Percentiles rank a stretch among this genome's conserved stretches.
Conservation (phyloP, 2,888 invertebrate species). For the Antheraea assamensis region DNA sequence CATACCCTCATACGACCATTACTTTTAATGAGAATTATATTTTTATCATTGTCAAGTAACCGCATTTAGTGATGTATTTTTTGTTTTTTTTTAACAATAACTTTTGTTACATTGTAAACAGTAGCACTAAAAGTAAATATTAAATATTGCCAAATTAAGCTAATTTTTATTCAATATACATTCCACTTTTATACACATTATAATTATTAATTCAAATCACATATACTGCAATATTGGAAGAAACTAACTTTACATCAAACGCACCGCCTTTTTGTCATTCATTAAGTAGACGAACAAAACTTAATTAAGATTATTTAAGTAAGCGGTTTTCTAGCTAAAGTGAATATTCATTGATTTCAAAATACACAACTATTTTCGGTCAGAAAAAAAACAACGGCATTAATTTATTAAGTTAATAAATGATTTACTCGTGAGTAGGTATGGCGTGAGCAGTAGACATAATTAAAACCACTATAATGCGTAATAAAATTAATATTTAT, state of each 20-base stretch:
- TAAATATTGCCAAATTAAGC: too few species aligned
- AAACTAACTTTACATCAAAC: background rate
- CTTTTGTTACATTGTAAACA: too few species aligned
- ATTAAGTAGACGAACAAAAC: background rate
- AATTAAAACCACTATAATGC: conserved; percentile 11
- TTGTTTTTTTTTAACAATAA: too few species aligned
- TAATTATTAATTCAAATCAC: background rate
- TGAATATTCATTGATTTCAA: background rate
- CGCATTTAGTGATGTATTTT: background rate
- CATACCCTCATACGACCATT: conserved; percentile 3
- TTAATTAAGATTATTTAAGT: background rate
- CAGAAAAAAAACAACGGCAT: background rate
- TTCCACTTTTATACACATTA: too few species aligned
- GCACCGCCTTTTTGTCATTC: background rate
- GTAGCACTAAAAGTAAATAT: too few species aligned
- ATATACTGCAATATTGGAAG: background rate
- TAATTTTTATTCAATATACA: too few species aligned
- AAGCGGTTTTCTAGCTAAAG: background rate
- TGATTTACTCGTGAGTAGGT: background rate
- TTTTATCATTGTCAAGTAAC: background rate
- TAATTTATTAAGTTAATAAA: background rate
- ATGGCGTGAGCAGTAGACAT: conserved; percentile 4
- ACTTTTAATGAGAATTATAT: background rate
- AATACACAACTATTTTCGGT: background rate
- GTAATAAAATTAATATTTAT: conserved; percentile 12